Percentiles rank a stretch among this genome's conserved stretches.
Conservation (phyloP, 2,797 vertebrate species). For the Pangasius djambal region DNA sequence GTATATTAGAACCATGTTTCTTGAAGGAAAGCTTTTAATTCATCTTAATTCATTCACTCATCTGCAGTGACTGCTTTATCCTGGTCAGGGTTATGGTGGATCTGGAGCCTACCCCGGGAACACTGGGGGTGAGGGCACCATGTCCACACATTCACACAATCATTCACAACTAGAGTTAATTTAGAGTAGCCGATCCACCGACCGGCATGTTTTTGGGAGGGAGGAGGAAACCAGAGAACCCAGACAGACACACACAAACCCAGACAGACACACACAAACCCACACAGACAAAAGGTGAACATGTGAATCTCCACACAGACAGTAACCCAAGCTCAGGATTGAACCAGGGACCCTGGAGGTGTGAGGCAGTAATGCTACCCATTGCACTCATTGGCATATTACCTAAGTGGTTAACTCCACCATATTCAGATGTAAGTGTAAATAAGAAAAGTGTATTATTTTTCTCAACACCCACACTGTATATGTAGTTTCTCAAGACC, state of each 20-base stretch:
- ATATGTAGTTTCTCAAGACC: background rate
- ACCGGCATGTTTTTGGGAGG: background rate
- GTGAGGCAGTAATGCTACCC: background rate
- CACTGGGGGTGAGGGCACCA: no score
- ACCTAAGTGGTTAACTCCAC: background rate
- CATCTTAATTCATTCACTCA: no score
- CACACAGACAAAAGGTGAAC: background rate
- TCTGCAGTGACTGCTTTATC: background rate
- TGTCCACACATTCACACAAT: background rate
- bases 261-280: background rate
- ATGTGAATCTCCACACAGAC: background rate
- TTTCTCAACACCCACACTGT: background rate
- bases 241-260: background rate
- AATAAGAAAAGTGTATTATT: background rate
- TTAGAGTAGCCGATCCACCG: background rate
- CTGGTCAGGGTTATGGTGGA: background rate
- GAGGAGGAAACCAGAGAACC: constrained; percentile 5
- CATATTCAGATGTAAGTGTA: background rate
- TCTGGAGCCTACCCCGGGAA: background rate
- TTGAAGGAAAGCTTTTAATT: background rate
- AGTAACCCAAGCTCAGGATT: background rate
- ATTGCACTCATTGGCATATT: background rate
- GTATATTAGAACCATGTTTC: background rate
- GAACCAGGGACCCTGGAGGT: background rate
- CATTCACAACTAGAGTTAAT: background rate